phyloP scores from a whole-genome alignment of 2,888 invertebrate species.

The Steromphala cineraria region DNA sequence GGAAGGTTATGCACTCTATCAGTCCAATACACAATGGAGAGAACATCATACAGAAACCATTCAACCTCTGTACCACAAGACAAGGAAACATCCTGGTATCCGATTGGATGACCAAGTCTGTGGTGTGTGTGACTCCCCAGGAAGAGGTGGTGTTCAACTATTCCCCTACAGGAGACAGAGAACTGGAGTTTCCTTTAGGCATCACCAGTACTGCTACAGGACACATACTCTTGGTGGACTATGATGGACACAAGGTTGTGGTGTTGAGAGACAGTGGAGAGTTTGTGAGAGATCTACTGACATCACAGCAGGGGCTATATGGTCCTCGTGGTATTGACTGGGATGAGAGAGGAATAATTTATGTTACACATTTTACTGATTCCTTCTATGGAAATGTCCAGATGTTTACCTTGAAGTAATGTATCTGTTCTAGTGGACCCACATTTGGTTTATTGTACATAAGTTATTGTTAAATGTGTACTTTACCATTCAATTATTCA shows the following conservation, averaged over 20 bases:
- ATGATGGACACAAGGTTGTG: not conserved
- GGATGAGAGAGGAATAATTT: too few relatives aligned
- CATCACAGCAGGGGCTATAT: not conserved
- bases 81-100: not conserved
- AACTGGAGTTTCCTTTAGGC: not conserved
- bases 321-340: not conserved
- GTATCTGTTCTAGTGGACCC: too few relatives aligned
- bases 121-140: not conserved
- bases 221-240: not conserved
- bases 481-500: too few relatives aligned
- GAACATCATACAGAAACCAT: not conserved
- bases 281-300: not conserved
- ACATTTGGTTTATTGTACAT: too few relatives aligned
- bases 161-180: not conserved
- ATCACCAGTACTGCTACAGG: not conserved
- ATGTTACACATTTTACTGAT: too few relatives aligned
- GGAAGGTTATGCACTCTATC: not conserved
- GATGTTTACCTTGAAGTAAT: too few relatives aligned
- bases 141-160: not conserved
- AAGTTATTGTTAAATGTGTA: too few relatives aligned
- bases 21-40: conserved; percentile 2
- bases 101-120: not conserved
- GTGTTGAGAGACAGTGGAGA: not conserved
- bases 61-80: not conserved
- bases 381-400: too few relatives aligned